Conservation (phyloP, 2,888 invertebrate genomes). For the Opisthograptis luteolata region DNA sequence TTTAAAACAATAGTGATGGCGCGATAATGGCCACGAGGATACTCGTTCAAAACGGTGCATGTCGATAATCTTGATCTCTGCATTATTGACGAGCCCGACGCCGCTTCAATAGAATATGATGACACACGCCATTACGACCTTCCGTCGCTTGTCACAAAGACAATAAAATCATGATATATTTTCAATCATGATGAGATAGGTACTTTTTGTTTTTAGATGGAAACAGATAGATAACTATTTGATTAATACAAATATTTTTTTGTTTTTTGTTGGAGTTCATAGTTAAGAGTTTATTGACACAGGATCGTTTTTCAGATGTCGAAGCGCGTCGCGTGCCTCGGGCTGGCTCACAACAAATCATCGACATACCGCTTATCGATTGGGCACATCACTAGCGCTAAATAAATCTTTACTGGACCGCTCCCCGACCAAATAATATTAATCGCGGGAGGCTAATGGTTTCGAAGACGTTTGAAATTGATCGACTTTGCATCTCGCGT, state of each 20-base stretch:
- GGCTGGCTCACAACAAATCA: constrained; percentile 68
- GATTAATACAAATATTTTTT: constrained; percentile 33
- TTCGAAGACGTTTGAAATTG: constrained; percentile 70
- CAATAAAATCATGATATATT: constrained; percentile 67
- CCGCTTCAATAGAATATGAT: constrained; percentile 76
- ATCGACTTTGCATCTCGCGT: constrained; percentile 57
- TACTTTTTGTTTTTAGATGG: constrained; percentile 56
- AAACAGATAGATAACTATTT: constrained; percentile 46
- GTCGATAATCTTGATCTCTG: constrained; percentile 76
- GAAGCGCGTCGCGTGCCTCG: constrained; percentile 63
- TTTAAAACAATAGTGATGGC: constrained; percentile 75
- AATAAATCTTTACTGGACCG: constrained; percentile 69
- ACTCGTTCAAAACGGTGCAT: constrained; percentile 69
- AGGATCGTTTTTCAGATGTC: constrained; percentile 45
- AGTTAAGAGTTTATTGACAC: constrained; percentile 38
- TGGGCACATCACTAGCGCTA: constrained; percentile 73
- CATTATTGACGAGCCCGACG: constrained; percentile 72
- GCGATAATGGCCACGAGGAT: constrained; percentile 68
- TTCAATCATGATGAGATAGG: constrained; percentile 63
- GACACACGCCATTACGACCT: constrained; percentile 74
- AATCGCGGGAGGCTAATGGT: constrained; percentile 73
- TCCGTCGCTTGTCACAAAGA: constrained; percentile 64
- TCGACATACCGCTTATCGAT: constrained; percentile 71
- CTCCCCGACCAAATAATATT: constrained; percentile 70
- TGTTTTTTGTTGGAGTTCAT: constrained; percentile 28